Conservation (phyloP, 2,113 vertebrate species). For the Pseudonaja textilis region DNA sequence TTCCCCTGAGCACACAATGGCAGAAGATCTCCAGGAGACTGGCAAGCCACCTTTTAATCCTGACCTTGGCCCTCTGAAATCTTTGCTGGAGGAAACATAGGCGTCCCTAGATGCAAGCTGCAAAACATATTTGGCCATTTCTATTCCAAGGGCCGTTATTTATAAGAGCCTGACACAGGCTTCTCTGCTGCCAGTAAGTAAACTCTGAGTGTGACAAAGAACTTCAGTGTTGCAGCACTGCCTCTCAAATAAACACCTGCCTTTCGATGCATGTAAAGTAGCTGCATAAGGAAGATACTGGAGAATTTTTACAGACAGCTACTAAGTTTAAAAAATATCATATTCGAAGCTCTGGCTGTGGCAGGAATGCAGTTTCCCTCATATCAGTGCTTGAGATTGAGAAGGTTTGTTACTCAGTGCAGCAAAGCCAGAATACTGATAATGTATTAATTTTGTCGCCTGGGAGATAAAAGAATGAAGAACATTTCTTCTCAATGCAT, state of each 20-base stretch:
- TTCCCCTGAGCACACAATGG: background rate
- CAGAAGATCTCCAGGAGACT: background rate
- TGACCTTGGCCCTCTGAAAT: background rate
- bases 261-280: constrained; percentile 13
- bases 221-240: background rate
- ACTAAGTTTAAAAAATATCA: background rate
- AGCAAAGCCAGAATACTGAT: background rate
- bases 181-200: background rate
- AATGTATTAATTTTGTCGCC: constrained; percentile 12
- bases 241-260: background rate
- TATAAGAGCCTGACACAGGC: background rate
- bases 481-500: background rate
- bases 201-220: background rate
- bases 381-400: background rate
- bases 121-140: background rate
- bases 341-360: background rate
- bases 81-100: background rate
- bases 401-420: constrained; percentile 15
- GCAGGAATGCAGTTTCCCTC: constrained; percentile 25
- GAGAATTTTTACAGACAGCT: background rate
- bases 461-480: background rate
- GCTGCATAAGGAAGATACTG: background rate
- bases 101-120: background rate
- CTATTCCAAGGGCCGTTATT: background rate
- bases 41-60: background rate